phyloP scores from a whole-genome alignment of 2,888 invertebrate genomes.

The Auanema freiburgensis region DNA sequence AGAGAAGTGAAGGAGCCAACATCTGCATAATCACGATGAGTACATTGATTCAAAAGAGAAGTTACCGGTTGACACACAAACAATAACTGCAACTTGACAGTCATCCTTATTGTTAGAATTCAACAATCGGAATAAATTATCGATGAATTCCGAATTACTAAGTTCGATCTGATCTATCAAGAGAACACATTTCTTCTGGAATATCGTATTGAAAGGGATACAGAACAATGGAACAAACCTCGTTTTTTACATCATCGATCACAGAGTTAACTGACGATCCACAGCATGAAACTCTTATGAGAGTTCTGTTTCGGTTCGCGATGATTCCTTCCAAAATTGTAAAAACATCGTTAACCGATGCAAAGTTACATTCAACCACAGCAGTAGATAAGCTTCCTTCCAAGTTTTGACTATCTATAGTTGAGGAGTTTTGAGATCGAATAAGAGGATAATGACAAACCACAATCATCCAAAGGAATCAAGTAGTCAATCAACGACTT shows the following conservation, averaged over 20 bases:
- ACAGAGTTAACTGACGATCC: no score
- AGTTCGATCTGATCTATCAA: conserved; percentile 18
- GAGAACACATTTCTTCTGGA: conserved; percentile 9
- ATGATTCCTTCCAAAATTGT: conserved; percentile 6
- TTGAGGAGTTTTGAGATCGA: no score
- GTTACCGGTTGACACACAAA: conserved; percentile 18
- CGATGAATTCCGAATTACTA: conserved; percentile 10
- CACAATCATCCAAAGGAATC: no score
- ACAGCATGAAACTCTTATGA: not conserved
- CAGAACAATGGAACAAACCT: no score
- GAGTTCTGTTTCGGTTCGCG: not conserved
- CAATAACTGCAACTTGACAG: conserved; percentile 6
- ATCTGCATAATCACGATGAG: conserved; percentile 4
- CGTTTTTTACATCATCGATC: no score
- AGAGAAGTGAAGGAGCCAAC: conserved; percentile 12
- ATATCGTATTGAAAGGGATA: no score
- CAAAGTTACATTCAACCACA: conserved; percentile 1
- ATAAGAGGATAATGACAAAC: no score
- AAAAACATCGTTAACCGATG: not conserved
- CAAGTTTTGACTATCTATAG: no score
- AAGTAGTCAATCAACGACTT: no score
- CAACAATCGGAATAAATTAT: conserved; percentile 7
- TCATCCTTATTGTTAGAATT: conserved; percentile 5
- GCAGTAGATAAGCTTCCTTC: not conserved
- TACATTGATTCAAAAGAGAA: not conserved